Conservation (phyloP, 2,113 vertebrate species). For the Mus pahari region DNA sequence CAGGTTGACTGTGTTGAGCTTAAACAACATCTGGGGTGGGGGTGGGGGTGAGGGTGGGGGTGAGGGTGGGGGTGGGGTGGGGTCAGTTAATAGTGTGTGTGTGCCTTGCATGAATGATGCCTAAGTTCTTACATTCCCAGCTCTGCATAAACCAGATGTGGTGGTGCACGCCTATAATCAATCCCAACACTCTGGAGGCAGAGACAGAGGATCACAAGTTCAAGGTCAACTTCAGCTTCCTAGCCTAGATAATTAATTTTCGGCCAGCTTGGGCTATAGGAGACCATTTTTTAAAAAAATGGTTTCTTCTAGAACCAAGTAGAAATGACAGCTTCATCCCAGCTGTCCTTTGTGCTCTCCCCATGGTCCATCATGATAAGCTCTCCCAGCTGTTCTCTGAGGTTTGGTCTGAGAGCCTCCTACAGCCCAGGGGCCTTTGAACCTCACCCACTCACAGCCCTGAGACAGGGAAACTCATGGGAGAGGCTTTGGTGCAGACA, state of each 20-base stretch:
- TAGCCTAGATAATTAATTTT: not conserved
- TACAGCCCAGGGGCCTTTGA: not conserved
- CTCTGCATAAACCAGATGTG: not conserved
- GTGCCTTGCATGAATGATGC: not conserved
- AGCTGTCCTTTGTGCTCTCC: not conserved
- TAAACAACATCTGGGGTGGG: not conserved
- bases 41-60: not conserved
- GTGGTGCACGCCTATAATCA: not conserved
- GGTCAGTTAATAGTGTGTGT: not conserved
- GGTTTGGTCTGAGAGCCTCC: not conserved
- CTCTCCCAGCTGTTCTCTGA: not conserved
- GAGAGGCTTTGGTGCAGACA: not conserved
- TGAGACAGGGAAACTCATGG: accelerated
- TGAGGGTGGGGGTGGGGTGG: no score
- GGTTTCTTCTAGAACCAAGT: not conserved
- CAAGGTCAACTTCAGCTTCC: not conserved
- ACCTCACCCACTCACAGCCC: not conserved
- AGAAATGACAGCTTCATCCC: no score
- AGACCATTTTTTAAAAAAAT: not conserved
- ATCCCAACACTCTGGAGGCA: not conserved
- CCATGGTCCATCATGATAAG: not conserved
- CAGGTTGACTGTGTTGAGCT: not conserved
- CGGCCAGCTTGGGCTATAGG: not conserved
- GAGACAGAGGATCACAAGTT: not conserved
- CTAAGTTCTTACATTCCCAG: not conserved